phyloP scores from a whole-genome alignment of 2,113 vertebrate genomes.

The Xiphophorus maculatus region DNA sequence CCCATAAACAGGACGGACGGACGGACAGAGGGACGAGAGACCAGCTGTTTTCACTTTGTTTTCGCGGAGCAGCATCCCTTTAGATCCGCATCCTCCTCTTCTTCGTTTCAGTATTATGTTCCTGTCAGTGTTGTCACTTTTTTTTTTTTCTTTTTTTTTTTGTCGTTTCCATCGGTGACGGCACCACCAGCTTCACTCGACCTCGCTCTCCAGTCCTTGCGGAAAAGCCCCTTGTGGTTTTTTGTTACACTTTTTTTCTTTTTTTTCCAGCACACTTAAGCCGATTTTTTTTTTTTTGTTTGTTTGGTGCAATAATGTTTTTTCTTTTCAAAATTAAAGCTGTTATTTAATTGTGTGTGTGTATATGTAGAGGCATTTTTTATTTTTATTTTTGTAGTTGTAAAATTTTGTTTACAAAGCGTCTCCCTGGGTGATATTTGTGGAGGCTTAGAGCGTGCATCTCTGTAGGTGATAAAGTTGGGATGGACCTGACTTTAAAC shows the following conservation, averaged over 20 bases:
- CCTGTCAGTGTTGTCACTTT: slow-evolving; percentile 24
- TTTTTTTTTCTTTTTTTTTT: slow-evolving; percentile 27
- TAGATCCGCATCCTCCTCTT: slow-evolving; percentile 48
- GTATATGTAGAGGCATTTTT: slow-evolving; percentile 69
- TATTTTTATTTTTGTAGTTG: slow-evolving; percentile 84
- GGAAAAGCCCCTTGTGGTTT: slow-evolving; percentile 65
- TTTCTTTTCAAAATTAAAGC: slow-evolving; percentile 54
- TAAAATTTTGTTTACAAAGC: slow-evolving; percentile 85
- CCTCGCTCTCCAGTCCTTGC: slow-evolving; percentile 48
- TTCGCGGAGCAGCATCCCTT: slow-evolving; percentile 14
- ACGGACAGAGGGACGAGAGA: slow-evolving; percentile 57
- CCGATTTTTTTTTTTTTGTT: slow-evolving; percentile 68
- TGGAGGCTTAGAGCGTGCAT: slow-evolving; percentile 20
- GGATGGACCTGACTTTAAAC: slow-evolving; percentile 36
- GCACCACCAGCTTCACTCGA: slow-evolving; percentile 43
- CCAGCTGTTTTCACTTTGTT: slow-evolving; percentile 58
- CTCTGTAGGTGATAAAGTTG: slow-evolving; percentile 25
- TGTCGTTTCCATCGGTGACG: neutral
- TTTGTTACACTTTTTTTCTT: slow-evolving; percentile 19
- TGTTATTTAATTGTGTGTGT: slow-evolving; percentile 91
- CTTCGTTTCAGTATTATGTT: slow-evolving; percentile 49
- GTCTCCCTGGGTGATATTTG: slow-evolving; percentile 85
- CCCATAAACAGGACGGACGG: slow-evolving; percentile 50
- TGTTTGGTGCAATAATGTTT: slow-evolving; percentile 94
- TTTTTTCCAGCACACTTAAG: slow-evolving; percentile 62